phyloP scores from a whole-genome alignment of 2,888 invertebrate genomes.

The Conomelus anceps region DNA sequence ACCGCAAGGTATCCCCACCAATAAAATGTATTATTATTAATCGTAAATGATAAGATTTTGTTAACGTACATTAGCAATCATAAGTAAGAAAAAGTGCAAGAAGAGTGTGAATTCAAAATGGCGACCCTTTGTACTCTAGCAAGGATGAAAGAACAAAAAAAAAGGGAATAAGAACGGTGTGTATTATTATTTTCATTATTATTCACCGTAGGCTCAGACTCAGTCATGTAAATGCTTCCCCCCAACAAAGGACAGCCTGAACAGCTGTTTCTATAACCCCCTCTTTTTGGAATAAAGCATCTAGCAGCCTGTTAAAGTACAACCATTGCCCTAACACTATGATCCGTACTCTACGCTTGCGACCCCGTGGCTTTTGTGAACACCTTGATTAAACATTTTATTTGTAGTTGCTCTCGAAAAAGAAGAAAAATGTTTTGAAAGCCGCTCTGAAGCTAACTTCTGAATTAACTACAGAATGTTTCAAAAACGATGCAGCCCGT shows the following conservation, averaged over 20 bases:
- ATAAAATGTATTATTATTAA: no score
- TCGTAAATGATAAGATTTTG: no score
- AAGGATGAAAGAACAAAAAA: neutral
- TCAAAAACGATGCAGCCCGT: no score
- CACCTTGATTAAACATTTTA: neutral
- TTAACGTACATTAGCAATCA: neutral
- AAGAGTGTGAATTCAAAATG: neutral
- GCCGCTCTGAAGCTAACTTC: neutral
- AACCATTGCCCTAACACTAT: neutral
- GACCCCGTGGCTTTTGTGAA: neutral
- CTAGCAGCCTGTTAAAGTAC: neutral
- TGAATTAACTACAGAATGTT: neutral
- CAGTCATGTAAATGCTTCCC: neutral
- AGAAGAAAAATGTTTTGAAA: neutral
- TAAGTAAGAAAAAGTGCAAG: neutral
- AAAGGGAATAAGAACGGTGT: neutral
- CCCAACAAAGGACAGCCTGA: neutral
- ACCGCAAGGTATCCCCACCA: no score
- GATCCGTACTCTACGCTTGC: neutral
- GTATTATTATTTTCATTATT: neutral
- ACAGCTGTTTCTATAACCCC: neutral
- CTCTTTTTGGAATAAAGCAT: neutral
- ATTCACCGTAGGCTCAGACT: neutral
- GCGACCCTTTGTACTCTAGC: neutral
- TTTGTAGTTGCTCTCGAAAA: neutral